Base-by-base conservation (phyloP, 53 echinoderm and acorn worm species). In the Stichopus horrens region DNA sequence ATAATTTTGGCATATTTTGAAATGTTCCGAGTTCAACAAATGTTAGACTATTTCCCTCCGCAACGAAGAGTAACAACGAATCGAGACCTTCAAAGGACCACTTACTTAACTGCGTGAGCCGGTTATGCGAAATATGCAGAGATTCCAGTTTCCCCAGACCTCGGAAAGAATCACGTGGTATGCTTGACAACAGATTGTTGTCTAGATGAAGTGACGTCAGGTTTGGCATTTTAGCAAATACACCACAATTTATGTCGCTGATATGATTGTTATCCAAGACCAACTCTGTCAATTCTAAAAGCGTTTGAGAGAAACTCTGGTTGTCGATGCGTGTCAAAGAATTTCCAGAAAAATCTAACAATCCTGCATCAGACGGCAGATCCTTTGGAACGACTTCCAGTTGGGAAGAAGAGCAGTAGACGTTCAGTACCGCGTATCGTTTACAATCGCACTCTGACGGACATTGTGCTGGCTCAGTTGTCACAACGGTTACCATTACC, bases 51-150 rank as follows among this genome's bases (percentile, higher is more conserved):
- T 71, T 71, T 5, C 71, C 71, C 19, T 71, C 71, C 1, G 19
- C 14, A 18, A 16, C 71, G n/a, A 71, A 71, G 71, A 71, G 71
- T 4, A 4, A 5, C 5, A 71, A 20, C 6, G 14, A 13, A 71
- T 71, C 71, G 6, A 71, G 71, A 71, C 71, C 71, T 71, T 20
- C 19, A 20, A 71, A 18, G 7, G 71, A 13, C n/a, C n/a, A 18
- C 19, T 18, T 18, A n/a, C n/a, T 16, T 71, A 71, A 71, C n/a
- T 20, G 71, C 71, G 16, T 71, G 71, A 71, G 71, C 71, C 71
- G 71, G 71, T 71, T 71, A 18, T 71, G 71, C 71, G 71, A 71
- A 71, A 71, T 71, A 71, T 16, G n/a, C 18, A 71, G 71, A 71
- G 4, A 71, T 71, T 71, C 6, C 5, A 71, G 71, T 16, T 71